A percentile compares a stretch with the other conserved stretches of the same genome.
phyloP scores from a whole-genome alignment of 2,113 vertebrate species.

The Poeciliopsis occidentalis region DNA sequence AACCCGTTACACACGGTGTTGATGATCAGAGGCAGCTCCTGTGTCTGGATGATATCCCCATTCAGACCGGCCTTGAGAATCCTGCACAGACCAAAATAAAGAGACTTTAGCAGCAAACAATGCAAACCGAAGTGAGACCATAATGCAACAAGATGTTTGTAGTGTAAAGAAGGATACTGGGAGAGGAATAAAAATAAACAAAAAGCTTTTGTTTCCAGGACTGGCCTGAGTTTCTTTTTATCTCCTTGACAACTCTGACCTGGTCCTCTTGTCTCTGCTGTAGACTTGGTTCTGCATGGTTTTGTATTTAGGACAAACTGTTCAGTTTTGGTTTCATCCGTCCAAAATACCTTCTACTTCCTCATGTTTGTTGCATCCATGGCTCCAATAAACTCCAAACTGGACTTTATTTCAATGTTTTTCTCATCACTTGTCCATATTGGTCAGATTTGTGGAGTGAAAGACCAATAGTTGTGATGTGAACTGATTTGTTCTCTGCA shows the following conservation, averaged over 20 bases:
- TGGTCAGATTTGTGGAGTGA: neutral
- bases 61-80: conserved; percentile 84
- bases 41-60: conserved; percentile 82
- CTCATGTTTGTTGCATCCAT: neutral
- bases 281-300: neutral
- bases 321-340: neutral
- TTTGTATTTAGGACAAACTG: neutral
- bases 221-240: neutral
- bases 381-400: neutral
- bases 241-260: neutral
- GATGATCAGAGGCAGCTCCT: conserved; percentile 87
- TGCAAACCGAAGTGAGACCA: neutral
- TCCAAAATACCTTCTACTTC: neutral
- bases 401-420: neutral
- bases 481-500: neutral
- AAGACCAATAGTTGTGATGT: neutral
- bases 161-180: neutral
- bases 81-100: conserved; percentile 70
- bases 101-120: neutral
- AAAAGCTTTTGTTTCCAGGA: neutral
- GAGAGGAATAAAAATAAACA: neutral
- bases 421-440: neutral
- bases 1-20: conserved; percentile 78
- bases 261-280: neutral
- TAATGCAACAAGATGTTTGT: neutral